Percentiles rank a stretch among this genome's conserved stretches.
These are phyloP conservation scores for Sciurus vulgaris DNA, from an alignment of 2,797 vertebrate genomes.

Conservation along the genomic window DNA sequence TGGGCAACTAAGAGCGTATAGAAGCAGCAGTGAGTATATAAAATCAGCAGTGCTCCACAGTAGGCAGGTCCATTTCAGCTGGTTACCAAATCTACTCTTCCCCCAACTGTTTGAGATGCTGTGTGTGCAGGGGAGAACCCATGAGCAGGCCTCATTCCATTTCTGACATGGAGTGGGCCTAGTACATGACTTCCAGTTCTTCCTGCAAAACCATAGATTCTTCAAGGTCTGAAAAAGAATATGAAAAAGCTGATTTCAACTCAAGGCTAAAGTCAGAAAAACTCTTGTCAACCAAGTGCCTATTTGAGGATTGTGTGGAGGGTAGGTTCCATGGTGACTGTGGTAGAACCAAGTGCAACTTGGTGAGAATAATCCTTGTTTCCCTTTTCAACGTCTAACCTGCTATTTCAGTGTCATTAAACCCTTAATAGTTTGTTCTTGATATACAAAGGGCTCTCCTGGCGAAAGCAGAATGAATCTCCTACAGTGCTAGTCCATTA, in stretches of 20 bases:
- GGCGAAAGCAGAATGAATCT: constrained; percentile 53
- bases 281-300: background rate
- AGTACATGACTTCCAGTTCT: background rate
- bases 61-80: background rate
- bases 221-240: constrained; percentile 58
- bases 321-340: background rate
- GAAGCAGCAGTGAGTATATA: background rate
- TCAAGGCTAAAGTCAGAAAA: constrained; percentile 42
- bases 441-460: constrained; percentile 49
- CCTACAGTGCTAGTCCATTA: constrained; percentile 69
- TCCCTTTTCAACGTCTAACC: constrained; percentile 51
- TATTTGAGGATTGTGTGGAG: background rate
- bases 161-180: background rate
- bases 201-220: constrained; percentile 21
- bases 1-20: constrained; percentile 32
- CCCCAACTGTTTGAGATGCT: background rate
- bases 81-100: background rate
- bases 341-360: background rate
- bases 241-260: background rate
- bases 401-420: constrained; percentile 59
- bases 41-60: background rate
- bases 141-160: background rate
- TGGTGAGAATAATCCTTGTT: constrained; percentile 63
- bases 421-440: constrained; percentile 73
- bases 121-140: background rate